Base-by-base conservation (phyloP, 2,113 vertebrate genomes). In the Ifrita kowaldi region DNA sequence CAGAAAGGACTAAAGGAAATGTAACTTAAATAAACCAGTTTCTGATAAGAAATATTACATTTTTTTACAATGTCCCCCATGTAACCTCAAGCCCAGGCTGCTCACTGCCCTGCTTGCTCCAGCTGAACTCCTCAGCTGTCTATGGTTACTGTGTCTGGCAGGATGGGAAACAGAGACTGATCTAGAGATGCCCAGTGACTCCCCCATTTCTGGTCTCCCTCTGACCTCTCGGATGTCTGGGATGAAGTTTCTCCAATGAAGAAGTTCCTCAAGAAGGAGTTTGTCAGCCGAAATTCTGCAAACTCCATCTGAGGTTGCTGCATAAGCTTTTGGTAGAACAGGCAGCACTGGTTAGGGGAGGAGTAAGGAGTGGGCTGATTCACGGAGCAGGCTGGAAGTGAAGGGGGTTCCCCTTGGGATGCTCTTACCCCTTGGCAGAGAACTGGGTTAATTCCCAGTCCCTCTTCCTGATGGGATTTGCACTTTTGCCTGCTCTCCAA, bases 351-450 rank as follows among this genome's bases (percentile, higher is more conserved):
- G 89, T 85, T 88, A 71, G 1, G 7, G 82, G 22, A 89, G 42
- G 35, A 84, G 64, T 30, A 81, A 86, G 52, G 71, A 95, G 68
- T 9, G 11, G 63, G 80, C 46, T 80, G 50, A 85, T 88, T 83
- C 33, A 52, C 0, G 1, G 67, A 65, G 83, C 59, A 84, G 71
- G 67, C 75, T 59, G 7, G 32, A 81, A 80, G 28, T 9, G n/a
- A 86, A 83, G 83, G 88, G 62, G 83, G 56, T 86, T 96, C 52
- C 90, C 92, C 71, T 80, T 68, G 71, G 16, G 69, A 87, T 71
- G 52, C n/a, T 75, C 39, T 77, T 80, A 85, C 32, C 46, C 67
- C 55, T 67, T 81, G 86, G 92, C 86, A 90, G 19, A 84, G 47
- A 92, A 85, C 18, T 22, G 33, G 50, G 16, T 63, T 80, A 77